These are phyloP conservation scores for Herpailurus yagouaroundi DNA, from an alignment of 2,113 vertebrate genomes.

Conservation along the genomic window DNA sequence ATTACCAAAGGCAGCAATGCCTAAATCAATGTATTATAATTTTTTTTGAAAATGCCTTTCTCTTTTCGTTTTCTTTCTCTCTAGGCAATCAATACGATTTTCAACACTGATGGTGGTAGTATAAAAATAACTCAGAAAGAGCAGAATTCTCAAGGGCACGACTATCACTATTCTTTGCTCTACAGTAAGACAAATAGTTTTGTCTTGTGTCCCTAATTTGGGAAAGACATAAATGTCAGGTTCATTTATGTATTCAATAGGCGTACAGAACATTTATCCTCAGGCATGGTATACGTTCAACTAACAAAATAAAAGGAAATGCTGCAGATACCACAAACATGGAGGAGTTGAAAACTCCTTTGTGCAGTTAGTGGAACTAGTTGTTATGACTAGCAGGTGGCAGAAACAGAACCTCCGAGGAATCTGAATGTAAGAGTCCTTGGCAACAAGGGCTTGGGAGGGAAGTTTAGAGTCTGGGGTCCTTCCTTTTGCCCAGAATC, in stretches of 20 bases:
- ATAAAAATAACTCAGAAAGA: slow-evolving; percentile 51
- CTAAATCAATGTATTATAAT: neutral
- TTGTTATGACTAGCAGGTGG: neutral
- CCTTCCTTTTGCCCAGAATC: neutral
- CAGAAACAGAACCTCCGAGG: neutral
- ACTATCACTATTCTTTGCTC: slow-evolving; percentile 18
- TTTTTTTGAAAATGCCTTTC: slow-evolving; percentile 53
- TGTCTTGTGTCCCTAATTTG: slow-evolving; percentile 70
- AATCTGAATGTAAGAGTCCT: neutral
- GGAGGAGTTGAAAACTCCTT: neutral
- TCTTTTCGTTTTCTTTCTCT: neutral
- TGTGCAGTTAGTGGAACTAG: neutral
- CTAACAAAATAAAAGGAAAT: slow-evolving; percentile 51
- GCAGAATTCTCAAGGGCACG: neutral
- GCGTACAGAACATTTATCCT: neutral
- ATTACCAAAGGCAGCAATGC: neutral
- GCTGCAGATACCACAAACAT: neutral
- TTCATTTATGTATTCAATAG: slow-evolving; percentile 23
- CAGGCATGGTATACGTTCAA: neutral
- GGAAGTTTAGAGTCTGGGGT: neutral
- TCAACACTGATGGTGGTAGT: neutral
- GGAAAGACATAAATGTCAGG: slow-evolving; percentile 41
- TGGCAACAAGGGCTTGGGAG: neutral
- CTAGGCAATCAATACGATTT: slow-evolving; percentile 16
- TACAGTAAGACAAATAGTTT: slow-evolving; percentile 18